Conservation (phyloP, 1,140 invertebrate genomes). For the Temnothorax longispinosus region DNA sequence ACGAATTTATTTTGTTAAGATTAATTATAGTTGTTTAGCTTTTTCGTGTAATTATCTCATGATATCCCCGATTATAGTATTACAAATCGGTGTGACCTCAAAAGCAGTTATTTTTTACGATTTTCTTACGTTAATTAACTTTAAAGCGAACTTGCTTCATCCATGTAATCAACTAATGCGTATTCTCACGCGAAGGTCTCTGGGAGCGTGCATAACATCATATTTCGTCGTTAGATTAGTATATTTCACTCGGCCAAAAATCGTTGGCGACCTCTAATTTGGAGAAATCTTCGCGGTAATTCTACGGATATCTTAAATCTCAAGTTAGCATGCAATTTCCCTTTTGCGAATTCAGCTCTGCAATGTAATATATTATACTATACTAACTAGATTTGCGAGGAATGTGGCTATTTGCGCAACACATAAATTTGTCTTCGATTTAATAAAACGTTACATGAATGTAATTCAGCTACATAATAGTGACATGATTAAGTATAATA, state of each 20-base stretch:
- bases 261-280: slow-evolving; percentile 31
- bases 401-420: background rate
- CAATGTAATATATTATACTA: slow-evolving; percentile 2
- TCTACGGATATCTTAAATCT: slow-evolving; percentile 26
- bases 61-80: slow-evolving; percentile 10
- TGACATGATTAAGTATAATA: background rate
- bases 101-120: slow-evolving; percentile 44
- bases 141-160: slow-evolving; percentile 34
- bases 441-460: background rate
- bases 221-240: slow-evolving; percentile 51
- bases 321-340: slow-evolving; percentile 22
- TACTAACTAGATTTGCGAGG: background rate
- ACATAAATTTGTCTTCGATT: background rate
- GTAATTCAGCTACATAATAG: background rate
- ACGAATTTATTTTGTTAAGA: slow-evolving; percentile 24
- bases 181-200: slow-evolving; percentile 71
- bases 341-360: background rate
- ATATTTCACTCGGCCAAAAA: slow-evolving; percentile 31
- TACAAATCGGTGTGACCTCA: slow-evolving; percentile 51
- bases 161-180: slow-evolving; percentile 57
- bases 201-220: slow-evolving; percentile 34
- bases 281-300: slow-evolving; percentile 8
- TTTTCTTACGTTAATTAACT: slow-evolving; percentile 59
- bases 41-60: slow-evolving; percentile 36
- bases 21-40: slow-evolving; percentile 46